phyloP scores from a whole-genome alignment of 1,140 invertebrate genomes.

The Meloidogyne hapla region DNA sequence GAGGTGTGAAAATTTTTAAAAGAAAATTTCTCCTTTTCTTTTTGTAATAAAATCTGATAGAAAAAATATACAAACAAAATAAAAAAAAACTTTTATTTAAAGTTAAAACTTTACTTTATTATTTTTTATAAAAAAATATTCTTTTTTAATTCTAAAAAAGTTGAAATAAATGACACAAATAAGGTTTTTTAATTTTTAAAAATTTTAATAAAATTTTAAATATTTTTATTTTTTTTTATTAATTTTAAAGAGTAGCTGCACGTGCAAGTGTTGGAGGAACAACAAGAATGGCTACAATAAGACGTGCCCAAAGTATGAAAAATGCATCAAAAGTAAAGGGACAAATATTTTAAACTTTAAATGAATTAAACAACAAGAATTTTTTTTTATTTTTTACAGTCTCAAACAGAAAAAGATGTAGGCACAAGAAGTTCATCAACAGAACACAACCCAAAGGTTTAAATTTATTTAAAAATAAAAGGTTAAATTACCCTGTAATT shows the following conservation, averaged over 20 bases:
- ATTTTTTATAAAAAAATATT: no score
- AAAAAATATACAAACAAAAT: not conserved
- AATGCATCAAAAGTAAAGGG: not conserved
- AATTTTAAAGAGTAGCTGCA: not conserved
- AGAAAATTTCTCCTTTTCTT: not conserved
- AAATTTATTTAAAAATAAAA: not conserved
- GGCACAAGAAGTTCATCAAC: no score
- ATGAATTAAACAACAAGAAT: no score
- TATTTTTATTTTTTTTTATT: not conserved
- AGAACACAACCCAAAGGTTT: no score
- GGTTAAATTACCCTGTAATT: no score
- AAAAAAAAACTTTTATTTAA: not conserved
- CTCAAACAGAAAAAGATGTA: no score
- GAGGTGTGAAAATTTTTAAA: not conserved
- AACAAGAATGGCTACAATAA: not conserved
- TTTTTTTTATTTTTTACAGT: not conserved
- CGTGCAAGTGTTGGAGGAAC: not conserved
- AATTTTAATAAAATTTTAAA: no score
- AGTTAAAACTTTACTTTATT: not conserved
- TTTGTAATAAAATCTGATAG: not conserved
- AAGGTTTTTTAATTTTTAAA: not conserved
- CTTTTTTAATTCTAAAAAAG: no score
- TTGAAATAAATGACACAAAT: not conserved
- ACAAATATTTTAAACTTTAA: no score
- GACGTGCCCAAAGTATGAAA: not conserved